Percentiles rank a stretch among this genome's conserved stretches.
These are phyloP conservation scores for Melanotaenia parkinsoni DNA, from an alignment of 2,797 vertebrate genomes.

Conservation along the genomic window DNA sequence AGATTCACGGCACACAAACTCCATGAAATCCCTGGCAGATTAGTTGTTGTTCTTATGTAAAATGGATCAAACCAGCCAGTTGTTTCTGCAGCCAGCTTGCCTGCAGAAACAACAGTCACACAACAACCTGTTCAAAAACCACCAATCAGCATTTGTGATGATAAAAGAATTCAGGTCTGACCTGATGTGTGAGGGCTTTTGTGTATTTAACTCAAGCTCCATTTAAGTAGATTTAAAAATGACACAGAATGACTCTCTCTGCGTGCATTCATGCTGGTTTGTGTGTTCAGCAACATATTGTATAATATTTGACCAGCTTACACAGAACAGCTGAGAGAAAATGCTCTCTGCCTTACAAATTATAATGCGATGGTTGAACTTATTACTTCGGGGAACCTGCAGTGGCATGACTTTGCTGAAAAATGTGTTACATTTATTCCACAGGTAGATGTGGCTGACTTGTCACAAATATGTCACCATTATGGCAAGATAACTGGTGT, in stretches of 20 bases:
- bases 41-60: conserved; percentile 80
- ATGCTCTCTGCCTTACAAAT: background rate
- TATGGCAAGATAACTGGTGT: background rate
- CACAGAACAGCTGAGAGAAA: conserved; percentile 11
- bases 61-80: conserved; percentile 66
- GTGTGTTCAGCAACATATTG: conserved; percentile 22
- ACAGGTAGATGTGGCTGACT: conserved; percentile 35
- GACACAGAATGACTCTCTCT: conserved; percentile 13
- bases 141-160: conserved; percentile 38
- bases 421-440: conserved; percentile 13
- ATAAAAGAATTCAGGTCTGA: conserved; percentile 37
- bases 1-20: conserved; percentile 40
- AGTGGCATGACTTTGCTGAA: conserved; percentile 10
- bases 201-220: conserved; percentile 27
- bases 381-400: conserved; percentile 6
- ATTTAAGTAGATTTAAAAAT: conserved; percentile 44
- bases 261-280: conserved; percentile 12
- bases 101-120: conserved; percentile 56
- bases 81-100: conserved; percentile 30
- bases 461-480: conserved; percentile 7
- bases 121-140: conserved; percentile 49
- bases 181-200: conserved; percentile 21
- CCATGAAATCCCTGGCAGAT: conserved; percentile 71
- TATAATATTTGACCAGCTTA: conserved; percentile 45
- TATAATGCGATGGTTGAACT: background rate